Base-by-base conservation (phyloP, 2,888 invertebrate genomes). In the Colletes collaris region DNA sequence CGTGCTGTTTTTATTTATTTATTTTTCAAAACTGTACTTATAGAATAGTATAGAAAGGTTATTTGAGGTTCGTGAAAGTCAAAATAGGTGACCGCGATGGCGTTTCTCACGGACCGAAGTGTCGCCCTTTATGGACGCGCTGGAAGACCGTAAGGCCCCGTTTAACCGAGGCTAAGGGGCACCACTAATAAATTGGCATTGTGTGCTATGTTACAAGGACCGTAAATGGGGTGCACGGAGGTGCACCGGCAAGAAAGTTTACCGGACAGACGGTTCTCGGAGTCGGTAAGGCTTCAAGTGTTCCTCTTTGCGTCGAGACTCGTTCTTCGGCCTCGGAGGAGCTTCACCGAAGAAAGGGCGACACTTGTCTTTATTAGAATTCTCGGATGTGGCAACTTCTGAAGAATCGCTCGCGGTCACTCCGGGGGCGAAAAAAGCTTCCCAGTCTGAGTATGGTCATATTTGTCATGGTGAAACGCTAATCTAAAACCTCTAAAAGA, bases 161-260 rank as follows among this genome's bases (percentile, higher is more conserved):
- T 87, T 91, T 88, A 89, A 89, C 89, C 89, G 88, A 89, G 90
- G 89, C 91, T 89, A 90, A 90, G 90, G 86, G 89, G 89, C 89
- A 90, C 80, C 85, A 86, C 90, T 91, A 91, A 91, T 91, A 91
- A 91, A 91, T 91, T 91, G 91, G 89, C 89, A 90, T 90, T 88
- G 90, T 89, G 83, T 83, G 87, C 88, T 87, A 89, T 90, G 88
- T 89, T 76, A 84, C 70, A 46, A 85, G 78, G 76, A 62, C 88
- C 91, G 89, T 89, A 89, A 89, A 89, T 89, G 89, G 89, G 83
- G 85, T 86, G 86, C 83, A 84, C 81, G 56, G 65, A 78, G 74
- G 67, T 78, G 84, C 82, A 81, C 63, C 82, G 78, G 81, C 87
- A 87, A 89, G 89, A 89, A 89, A 88, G 87, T 89, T 89, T 85